Conservation (phyloP, 1,140 invertebrate genomes). For the Amphibalanus amphitrite region DNA sequence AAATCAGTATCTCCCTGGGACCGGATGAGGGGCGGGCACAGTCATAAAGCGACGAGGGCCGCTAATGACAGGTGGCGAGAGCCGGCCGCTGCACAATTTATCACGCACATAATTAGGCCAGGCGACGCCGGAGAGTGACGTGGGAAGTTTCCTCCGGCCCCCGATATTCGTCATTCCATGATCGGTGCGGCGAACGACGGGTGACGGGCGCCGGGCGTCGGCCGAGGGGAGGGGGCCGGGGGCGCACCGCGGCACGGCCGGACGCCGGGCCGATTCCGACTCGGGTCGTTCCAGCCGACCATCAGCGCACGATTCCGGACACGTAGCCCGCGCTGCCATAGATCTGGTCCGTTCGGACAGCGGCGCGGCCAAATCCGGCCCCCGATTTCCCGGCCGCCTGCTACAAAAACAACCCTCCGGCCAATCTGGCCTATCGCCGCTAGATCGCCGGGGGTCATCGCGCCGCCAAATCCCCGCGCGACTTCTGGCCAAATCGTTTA, state of each 20-base stretch:
- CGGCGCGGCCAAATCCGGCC: background rate
- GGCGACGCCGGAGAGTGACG: background rate
- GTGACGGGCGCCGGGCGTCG: no score
- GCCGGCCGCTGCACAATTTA: background rate
- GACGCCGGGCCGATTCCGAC: no score
- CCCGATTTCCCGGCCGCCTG: background rate
- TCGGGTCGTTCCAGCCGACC: no score
- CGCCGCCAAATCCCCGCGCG: background rate
- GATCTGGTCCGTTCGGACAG: background rate
- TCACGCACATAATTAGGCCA: background rate
- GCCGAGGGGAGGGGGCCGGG: no score
- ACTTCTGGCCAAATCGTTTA: background rate
- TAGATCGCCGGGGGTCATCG: background rate
- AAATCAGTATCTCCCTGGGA: no score
- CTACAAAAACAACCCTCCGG: background rate
- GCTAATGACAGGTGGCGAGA: no score
- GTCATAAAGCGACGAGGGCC: no score
- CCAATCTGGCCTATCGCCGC: background rate
- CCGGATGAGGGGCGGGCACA: no score
- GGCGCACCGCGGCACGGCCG: no score
- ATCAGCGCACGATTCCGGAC: no score
- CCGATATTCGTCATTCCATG: no score
- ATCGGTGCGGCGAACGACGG: no score
- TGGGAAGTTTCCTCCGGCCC: background rate
- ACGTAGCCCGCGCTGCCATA: background rate